Conservation (phyloP, 2,797 vertebrate species). For the Labeo calbasu region DNA sequence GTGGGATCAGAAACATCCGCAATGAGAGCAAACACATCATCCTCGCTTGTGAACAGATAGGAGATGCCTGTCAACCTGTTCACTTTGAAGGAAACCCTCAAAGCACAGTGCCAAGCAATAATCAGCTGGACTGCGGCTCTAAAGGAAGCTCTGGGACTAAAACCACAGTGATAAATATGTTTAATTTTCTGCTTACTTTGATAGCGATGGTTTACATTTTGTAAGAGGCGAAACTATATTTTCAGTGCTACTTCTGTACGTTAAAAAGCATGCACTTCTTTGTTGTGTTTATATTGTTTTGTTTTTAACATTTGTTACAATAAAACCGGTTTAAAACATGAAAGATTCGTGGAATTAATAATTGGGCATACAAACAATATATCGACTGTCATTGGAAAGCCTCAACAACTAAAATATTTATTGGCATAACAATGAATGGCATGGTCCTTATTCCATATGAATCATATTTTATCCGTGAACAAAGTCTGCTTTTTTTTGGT, state of each 20-base stretch:
- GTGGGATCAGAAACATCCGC: slow-evolving; percentile 67
- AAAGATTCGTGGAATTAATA: neutral
- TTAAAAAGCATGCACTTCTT: neutral
- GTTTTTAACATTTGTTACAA: neutral
- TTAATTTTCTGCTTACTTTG: slow-evolving; percentile 6
- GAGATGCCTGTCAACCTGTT: slow-evolving; percentile 73
- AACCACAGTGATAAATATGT: neutral
- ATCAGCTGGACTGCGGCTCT: slow-evolving; percentile 67
- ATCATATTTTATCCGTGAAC: neutral
- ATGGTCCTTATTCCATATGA: neutral
- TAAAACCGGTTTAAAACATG: neutral
- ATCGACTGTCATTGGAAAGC: neutral
- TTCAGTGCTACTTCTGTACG: neutral
- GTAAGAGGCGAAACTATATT: neutral
- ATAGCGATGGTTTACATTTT: slow-evolving; percentile 9
- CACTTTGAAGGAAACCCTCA: slow-evolving; percentile 78
- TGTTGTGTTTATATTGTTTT: neutral
- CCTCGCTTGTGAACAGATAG: slow-evolving; percentile 75
- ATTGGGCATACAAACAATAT: neutral
- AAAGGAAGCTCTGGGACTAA: neutral
- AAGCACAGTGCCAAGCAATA: slow-evolving; percentile 60
- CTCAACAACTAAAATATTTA: neutral
- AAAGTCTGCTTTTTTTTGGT: neutral
- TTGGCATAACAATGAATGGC: neutral
- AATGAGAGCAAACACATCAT: slow-evolving; percentile 77